Base-by-base conservation (phyloP, 2,888 invertebrate genomes). In the Nematopogon swammerdamellus region DNA sequence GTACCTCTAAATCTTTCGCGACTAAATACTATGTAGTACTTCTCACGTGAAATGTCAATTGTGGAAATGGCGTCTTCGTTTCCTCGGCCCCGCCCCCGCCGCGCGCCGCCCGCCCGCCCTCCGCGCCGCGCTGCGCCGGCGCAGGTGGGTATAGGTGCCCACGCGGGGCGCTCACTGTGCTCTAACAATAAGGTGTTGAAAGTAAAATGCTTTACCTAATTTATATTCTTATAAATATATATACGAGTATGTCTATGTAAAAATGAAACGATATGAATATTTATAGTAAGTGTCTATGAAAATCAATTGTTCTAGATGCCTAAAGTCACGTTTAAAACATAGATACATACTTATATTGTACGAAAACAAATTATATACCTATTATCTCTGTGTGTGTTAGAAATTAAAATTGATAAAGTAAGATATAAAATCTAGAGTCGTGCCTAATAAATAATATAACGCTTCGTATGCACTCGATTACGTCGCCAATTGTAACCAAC, bases 161-260 rank as follows among this genome's bases (percentile, higher is more conserved):
- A 8, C 11, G 36, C 36, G 36, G 8, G 36, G 36, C 11, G 14
- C n/a, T 70, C 70, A 70, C 70, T 75, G 72, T 77, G 75, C 73
- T 72, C 67, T 70, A 68, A 63, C 61, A 60, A 64, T 70, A 70
- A 73, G 67, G 67, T 68, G 72, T 48, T 25, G 46, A 46, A 53
- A 45, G 42, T 63, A 72, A 75, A 77, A 77, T 77, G 79, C 79
- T 79, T 79, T 77, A 77, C 76, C 67, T 72, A 75, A 68, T 65
- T 69, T 77, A 73, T 79, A 79, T 79, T 79, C 79, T 79, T 79
- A 76, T 79, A 79, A 6, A 25, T 25, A 25, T 25, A 36, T 36
- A 36, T 36, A 25, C 25, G 25, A 25, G 25, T 25, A 72, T 74
- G 66, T 79, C 76, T 76, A 72, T 77, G 75, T 77, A 77, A 70